Percentiles rank a stretch among this genome's conserved stretches.
Evolutionary conservation across 2,113 vertebrate species (phyloP).

Genomic region (Neodontobutis hainanensis): DNA sequence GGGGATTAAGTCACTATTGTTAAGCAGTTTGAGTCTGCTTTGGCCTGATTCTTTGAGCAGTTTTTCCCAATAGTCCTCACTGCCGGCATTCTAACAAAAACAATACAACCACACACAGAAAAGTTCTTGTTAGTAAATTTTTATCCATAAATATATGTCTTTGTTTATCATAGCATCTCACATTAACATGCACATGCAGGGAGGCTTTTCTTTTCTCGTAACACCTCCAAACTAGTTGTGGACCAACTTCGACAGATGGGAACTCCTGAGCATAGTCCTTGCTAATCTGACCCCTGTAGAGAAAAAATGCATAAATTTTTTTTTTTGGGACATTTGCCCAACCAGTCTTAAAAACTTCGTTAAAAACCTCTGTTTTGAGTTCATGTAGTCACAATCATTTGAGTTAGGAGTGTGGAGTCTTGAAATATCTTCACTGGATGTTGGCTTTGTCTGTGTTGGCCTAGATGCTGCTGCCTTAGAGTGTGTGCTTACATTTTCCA

Average conservation of each 20-base stretch:
- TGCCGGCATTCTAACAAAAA: slow-evolving; percentile 78
- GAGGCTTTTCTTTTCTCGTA: slow-evolving; percentile 8
- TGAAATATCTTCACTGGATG: slow-evolving; percentile 27
- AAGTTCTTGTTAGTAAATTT: background rate
- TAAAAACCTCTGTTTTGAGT: slow-evolving; percentile 50
- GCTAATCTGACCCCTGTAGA: slow-evolving; percentile 75
- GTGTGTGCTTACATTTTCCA: slow-evolving; percentile 34
- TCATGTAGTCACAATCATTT: slow-evolving; percentile 27
- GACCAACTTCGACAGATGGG: slow-evolving; percentile 65
- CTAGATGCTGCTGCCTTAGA: slow-evolving; percentile 29
- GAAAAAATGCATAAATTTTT: slow-evolving; percentile 7
- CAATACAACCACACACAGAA: background rate
- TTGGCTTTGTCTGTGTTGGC: slow-evolving; percentile 29
- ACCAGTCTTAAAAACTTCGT: background rate
- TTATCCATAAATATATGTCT: background rate
- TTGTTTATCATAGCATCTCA: background rate
- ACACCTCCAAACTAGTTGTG: slow-evolving; percentile 29
- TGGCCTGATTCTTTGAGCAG: slow-evolving; percentile 73
- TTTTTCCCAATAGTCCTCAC: slow-evolving; percentile 84
- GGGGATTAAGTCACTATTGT: slow-evolving; percentile 71
- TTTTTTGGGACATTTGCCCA: background rate
- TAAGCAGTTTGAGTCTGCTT: slow-evolving; percentile 67
- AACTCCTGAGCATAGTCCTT: slow-evolving; percentile 80
- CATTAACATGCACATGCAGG: slow-evolving; percentile 21
- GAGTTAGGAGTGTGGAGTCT: slow-evolving; percentile 5